Base-by-base conservation (phyloP, 2,888 invertebrate species). In the Penaeus monodon region DNA sequence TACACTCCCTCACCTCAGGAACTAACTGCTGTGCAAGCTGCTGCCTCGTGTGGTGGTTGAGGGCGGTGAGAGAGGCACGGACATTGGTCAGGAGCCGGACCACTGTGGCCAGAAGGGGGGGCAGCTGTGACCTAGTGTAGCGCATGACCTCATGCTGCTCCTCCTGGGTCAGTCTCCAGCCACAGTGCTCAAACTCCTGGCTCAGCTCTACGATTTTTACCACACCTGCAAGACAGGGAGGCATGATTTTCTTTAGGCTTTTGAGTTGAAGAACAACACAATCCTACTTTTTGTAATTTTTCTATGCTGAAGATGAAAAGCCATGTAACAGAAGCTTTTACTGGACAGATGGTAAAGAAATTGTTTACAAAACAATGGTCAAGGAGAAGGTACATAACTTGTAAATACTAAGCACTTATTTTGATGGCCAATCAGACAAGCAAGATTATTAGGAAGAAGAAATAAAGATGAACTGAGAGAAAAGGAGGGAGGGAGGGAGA, bases 61-160 rank as follows among this genome's bases (percentile, higher is more conserved):
- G 93, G 74, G 93, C 93, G 84, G 94, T 93, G 91, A 95, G 94
- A 73, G 95, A 94, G 82, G 93, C 93, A 90, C 94, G 94, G 77
- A 94, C 93, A 81, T 94, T 94, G 89, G 94, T 94, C 78, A 95
- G 91, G 88, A 95, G 93, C 90, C 94, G 94, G 88, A 94, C 94
- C 86, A 95, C 92, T 91, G 95, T 95, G 81, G 94, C 94, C 92
- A 95, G 93, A 91, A 95, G 95, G 81, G 95, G 93, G n/a, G 95
- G 95, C 88, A 95, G 93, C 88, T 95, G 93, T 49, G 94, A 94
- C 91, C 94, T 94, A 66, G 95, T 94, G 92, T 95, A 95, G 91
- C 94, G 93, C 88, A 95, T 94, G 44, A 95, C 95, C 92, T 95
- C 95, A 91, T 95, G 94, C 89, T 95, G 93, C 91, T 95, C 95